Base-by-base conservation (phyloP, 2,797 vertebrate genomes). In the Coregonus sp. region DNA sequence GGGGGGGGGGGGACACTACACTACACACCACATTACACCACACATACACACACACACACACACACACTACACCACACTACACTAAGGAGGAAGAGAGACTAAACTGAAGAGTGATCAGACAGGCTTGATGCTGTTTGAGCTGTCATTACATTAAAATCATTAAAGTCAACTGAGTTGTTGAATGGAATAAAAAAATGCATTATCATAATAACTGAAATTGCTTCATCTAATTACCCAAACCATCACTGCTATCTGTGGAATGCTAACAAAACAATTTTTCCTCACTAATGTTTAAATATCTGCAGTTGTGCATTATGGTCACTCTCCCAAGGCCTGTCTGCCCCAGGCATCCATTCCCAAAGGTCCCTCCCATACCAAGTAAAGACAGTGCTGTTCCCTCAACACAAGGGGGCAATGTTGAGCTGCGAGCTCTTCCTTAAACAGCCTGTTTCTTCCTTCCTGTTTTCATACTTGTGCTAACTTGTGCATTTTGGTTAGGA, bases 391-490 rank as follows among this genome's bases (percentile, higher is more conserved):
- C 20, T 52, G 47, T 20, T 15, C 47, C 31, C 9, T 15, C 12
- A 14, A 52, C 71, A 72, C 71, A 72, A 14, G 52, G 71, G 31
- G 71, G 52, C 71, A 56, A 33, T 72, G 31, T 59, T 72, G 71
- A 72, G 71, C 51, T 72, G 51, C 7, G 15, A 29, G 14, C 52
- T 72, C 25, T 18, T 72, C 4, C 14, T 33, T 18, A 29, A n/a
- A 25, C 68, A 40, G 2, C 25, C 52, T 33, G 5, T 18, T 15
- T 33, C 33, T 16, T 29, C 4, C 31, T n/a, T 25, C 20, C 16
- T 35, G 51, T 33, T 52, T n/a, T 31, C 15, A 37, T 35, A 54
- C 51, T 18, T 33, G 15, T 35, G 15, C 29, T 56, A 54, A 18
- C 16, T n/a, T 56, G 29, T n/a, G 1, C 11, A 31, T 54, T 31